Percentiles rank a stretch among this genome's conserved stretches.
Evolutionary conservation across 1,140 invertebrate genomes (phyloP).

Genomic region (Bilobella aurantiaca): DNA sequence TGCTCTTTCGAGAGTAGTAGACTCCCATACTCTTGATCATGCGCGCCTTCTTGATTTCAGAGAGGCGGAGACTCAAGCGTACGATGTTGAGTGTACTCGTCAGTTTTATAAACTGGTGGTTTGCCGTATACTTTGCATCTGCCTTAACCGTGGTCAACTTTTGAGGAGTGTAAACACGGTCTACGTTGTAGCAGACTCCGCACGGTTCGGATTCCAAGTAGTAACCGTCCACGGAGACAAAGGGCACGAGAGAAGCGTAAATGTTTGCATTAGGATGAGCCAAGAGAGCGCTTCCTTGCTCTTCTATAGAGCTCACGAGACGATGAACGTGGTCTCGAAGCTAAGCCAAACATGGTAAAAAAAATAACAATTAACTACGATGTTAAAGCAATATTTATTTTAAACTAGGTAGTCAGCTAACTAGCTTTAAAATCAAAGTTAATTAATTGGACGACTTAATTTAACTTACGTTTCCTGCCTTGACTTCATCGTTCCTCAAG

Average conservation of each 20-base stretch:
- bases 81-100: constrained; percentile 89
- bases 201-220: constrained; percentile 95
- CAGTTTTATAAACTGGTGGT: constrained; percentile 92
- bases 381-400: too few relatives aligned
- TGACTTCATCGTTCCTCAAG: constrained; percentile 53
- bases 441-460: too few relatives aligned
- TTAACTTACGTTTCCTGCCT: constrained; percentile 31
- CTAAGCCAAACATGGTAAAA: constrained; percentile 37
- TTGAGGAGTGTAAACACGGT: constrained; percentile 79
- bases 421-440: too few relatives aligned
- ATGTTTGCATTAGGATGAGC: constrained; percentile 88
- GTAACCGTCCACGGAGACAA: constrained; percentile 90
- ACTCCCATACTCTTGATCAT: constrained; percentile 95
- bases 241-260: constrained; percentile 79
- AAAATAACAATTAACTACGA: too few relatives aligned
- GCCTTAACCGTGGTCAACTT: constrained; percentile 90
- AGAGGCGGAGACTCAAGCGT: constrained; percentile 82
- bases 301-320: constrained; percentile 68
- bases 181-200: constrained; percentile 93
- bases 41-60: constrained; percentile 89
- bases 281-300: constrained; percentile 75
- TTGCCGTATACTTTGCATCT: constrained; percentile 95
- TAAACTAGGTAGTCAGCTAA: too few relatives aligned
- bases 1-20: constrained; percentile 91
- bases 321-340: constrained; percentile 69